Conservation (phyloP, 2,888 invertebrate species). For the Asteroscopus sphinx region DNA sequence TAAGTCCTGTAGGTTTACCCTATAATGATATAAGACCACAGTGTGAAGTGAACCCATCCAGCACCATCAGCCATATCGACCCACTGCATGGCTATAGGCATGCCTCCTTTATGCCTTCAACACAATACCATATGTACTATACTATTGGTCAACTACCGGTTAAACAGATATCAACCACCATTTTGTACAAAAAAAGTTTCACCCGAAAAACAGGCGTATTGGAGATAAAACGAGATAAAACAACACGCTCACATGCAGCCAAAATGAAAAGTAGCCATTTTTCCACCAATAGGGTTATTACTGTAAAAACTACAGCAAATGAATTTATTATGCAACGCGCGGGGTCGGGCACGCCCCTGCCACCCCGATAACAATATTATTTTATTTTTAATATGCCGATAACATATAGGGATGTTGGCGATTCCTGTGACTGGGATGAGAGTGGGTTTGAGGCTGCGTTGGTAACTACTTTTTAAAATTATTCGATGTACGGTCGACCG, state of each 20-base stretch:
- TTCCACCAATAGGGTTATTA: conserved; percentile 88
- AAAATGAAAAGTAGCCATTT: conserved; percentile 86
- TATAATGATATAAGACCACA: too few relatives aligned
- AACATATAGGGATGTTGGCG: conserved; percentile 49
- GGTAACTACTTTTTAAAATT: conserved; percentile 15
- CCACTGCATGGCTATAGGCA: too few relatives aligned
- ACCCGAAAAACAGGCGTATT: conserved; percentile 62
- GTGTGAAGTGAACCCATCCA: too few relatives aligned
- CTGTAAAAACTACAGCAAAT: conserved; percentile 88
- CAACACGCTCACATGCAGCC: conserved; percentile 66
- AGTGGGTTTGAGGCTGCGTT: conserved; percentile 33
- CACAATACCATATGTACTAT: conserved; percentile 13
- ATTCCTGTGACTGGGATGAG: conserved; percentile 19
- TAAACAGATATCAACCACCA: conserved; percentile 39
- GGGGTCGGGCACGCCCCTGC: conserved; percentile 63
- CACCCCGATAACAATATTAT: conserved; percentile 71
- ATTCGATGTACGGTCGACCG: conserved; percentile 13
- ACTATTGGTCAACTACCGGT: conserved; percentile 34
- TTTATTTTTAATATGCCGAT: conserved; percentile 79
- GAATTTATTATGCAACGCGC: conserved; percentile 83
- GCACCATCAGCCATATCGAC: too few relatives aligned
- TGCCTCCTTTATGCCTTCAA: conserved; percentile 11
- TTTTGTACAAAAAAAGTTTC: conserved; percentile 58
- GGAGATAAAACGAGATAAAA: conserved; percentile 80
- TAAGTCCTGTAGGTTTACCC: too few relatives aligned